phyloP scores from a whole-genome alignment of 1,140 invertebrate species.

The Caenorhabditis latens region DNA sequence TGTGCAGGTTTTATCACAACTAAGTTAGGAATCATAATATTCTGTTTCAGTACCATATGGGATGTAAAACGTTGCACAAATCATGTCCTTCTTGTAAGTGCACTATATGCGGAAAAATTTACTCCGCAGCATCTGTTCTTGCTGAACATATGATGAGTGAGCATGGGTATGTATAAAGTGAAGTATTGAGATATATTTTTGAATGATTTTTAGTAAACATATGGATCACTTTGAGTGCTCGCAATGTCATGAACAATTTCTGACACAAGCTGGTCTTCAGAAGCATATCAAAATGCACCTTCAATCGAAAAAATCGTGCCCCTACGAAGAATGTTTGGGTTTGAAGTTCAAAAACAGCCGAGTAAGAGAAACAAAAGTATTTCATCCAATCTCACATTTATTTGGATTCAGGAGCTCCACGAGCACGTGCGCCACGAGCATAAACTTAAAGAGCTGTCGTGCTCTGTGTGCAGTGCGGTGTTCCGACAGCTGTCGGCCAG shows the following conservation, averaged over 20 bases:
- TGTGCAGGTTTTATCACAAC: neutral
- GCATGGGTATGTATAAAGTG: neutral
- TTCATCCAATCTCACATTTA: constrained; percentile 37
- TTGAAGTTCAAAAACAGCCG: constrained; percentile 17
- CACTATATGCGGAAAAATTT: constrained; percentile 41
- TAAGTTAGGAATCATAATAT: neutral
- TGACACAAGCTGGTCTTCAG: constrained; percentile 11
- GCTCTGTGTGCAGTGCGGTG: constrained; percentile 39
- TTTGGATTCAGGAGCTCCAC: constrained; percentile 29
- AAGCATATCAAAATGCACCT: constrained; percentile 30
- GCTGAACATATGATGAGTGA: constrained; percentile 25
- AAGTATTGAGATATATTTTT: neutral
- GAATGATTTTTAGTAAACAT: neutral
- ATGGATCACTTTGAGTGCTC: neutral
- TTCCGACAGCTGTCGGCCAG: constrained; percentile 37
- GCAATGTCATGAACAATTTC: neutral
- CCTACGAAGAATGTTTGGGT: neutral
- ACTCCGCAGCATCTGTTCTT: constrained; percentile 1
- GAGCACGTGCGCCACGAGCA: constrained; percentile 42
- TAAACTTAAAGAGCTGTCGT: constrained; percentile 34
- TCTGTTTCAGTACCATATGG: constrained; percentile 35
- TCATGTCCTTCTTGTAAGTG: constrained; percentile 19
- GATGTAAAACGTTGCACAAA: constrained; percentile 33
- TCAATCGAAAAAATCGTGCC: neutral
- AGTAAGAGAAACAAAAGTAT: neutral